A percentile compares a stretch with the other conserved stretches of the same genome.
phyloP scores from a whole-genome alignment of 1,140 invertebrate genomes.

The Drosophila lowei region DNA sequence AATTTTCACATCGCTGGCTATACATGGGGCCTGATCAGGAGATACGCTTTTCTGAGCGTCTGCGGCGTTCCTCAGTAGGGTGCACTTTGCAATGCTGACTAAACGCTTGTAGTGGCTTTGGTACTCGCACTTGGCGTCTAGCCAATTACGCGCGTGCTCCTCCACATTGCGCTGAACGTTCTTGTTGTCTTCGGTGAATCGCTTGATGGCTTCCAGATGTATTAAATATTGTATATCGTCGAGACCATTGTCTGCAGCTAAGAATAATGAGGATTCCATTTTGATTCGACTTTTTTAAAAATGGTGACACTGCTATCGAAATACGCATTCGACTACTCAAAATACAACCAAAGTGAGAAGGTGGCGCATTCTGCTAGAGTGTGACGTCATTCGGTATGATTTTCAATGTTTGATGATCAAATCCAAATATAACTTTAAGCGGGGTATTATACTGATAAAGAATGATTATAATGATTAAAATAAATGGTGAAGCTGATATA shows the following conservation, averaged over 20 bases:
- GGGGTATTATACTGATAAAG: no score
- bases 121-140: constrained; percentile 58
- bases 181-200: constrained; percentile 51
- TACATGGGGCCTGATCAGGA: background rate
- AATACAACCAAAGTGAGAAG: no score
- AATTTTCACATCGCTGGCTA: background rate
- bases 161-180: constrained; percentile 66
- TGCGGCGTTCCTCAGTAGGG: constrained; percentile 20
- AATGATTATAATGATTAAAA: no score
- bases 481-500: no score
- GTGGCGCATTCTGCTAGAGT: no score
- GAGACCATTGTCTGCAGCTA: constrained; percentile 1
- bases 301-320: background rate
- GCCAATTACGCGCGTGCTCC: constrained; percentile 51
- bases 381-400: no score
- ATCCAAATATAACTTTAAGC: no score
- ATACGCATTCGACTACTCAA: no score
- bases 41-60: background rate
- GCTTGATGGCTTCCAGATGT: constrained; percentile 61
- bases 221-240: constrained; percentile 62
- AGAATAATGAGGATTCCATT: constrained; percentile 9
- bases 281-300: background rate
- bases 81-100: constrained; percentile 29
- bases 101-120: constrained; percentile 28
- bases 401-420: no score